Percentiles rank a stretch among this genome's conserved stretches.
Conservation (phyloP, 2,888 invertebrate species). For the Amitus sp. region DNA sequence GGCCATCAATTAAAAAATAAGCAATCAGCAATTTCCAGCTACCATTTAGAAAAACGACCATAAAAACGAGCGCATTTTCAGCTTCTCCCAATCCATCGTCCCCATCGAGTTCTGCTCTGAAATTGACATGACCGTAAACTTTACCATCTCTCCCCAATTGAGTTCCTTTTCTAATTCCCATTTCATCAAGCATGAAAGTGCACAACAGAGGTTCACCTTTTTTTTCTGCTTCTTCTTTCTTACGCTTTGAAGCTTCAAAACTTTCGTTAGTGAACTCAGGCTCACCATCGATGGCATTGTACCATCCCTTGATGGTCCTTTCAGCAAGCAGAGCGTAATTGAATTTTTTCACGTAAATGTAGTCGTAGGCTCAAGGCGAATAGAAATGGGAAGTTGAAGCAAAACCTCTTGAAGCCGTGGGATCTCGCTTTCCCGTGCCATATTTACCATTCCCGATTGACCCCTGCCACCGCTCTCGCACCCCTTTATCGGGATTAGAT, state of each 20-base stretch:
- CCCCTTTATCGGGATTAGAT: too few species aligned
- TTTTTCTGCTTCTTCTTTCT: neutral
- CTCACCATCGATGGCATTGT: neutral
- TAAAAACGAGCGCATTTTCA: conserved; percentile 23
- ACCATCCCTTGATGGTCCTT: conserved; percentile 46
- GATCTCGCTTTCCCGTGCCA: too few species aligned
- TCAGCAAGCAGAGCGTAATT: too few species aligned
- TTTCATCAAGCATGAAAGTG: conserved; percentile 20
- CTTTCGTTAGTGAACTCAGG: conserved; percentile 2
- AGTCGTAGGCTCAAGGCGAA: too few species aligned
- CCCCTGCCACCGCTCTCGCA: too few species aligned
- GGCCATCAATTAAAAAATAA: conserved; percentile 20
- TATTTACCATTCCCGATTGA: too few species aligned
- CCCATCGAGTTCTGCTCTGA: conserved; percentile 2
- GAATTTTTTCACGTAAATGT: too few species aligned
- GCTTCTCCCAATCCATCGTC: neutral
- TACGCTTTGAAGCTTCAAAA: neutral
- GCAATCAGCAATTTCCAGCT: conserved; percentile 24
- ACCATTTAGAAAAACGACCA: conserved; percentile 12
- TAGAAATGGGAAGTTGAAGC: neutral
- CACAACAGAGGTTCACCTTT: conserved; percentile 5
- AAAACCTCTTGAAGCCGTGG: too few species aligned
- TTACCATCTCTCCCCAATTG: conserved; percentile 6
- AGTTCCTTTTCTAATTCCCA: conserved; percentile 18
- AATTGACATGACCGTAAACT: conserved; percentile 13